Evolutionary conservation across 1,140 invertebrate genomes (phyloP), one percentile per base, ranked within the genome.

Genomic region (Dendroctonus ponderosae): DNA sequence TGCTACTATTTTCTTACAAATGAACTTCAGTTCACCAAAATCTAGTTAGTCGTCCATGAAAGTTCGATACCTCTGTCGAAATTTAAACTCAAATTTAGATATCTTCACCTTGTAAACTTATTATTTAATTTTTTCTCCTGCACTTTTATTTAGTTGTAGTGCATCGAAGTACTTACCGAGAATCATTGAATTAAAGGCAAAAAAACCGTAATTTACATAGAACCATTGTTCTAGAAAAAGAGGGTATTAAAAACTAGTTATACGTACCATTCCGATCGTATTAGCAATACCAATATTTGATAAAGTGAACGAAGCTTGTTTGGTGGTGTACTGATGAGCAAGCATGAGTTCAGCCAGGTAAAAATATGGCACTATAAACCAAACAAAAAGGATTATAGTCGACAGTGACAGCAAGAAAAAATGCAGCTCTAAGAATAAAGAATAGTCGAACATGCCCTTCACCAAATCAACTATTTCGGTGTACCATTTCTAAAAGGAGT

Each of bases 321-420:
- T 83, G 66, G 91, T 86, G 7, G 82, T 81, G 71, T 90, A 89
- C 0, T 82, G 80, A 67, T 85, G 82, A 41, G 82, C 80, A 38
- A 81, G 83, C 78, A 89, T 82, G 74, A 87, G 84, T 62, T 93
- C 91, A 49, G 89, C 89, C 26, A 94, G 80, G 78, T 93, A 96
- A 76, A 95, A 91, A 80, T 96, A 95, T 42, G 92, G 92, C 53
- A 94, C 89, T 71, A 94, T 93, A 77, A 93, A 93, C 89, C 91
- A 96, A 70, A 88, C 89, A 78, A 94, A 94, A 14, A 95, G 82
- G 43, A 94, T 84, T 69, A 94, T 88, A 63, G 93, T 95, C 5
- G 91, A 90, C 0, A 94, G 69, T 56, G 90, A 91, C 70, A 94
- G 87, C 6, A 94, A 80, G 52, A 92, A 81, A 76, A 93, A 95